Percentiles rank a stretch among this genome's conserved stretches.
These are phyloP conservation scores for Charadrius vociferus DNA, from an alignment of 2,113 vertebrate species.

Conservation along the genomic window DNA sequence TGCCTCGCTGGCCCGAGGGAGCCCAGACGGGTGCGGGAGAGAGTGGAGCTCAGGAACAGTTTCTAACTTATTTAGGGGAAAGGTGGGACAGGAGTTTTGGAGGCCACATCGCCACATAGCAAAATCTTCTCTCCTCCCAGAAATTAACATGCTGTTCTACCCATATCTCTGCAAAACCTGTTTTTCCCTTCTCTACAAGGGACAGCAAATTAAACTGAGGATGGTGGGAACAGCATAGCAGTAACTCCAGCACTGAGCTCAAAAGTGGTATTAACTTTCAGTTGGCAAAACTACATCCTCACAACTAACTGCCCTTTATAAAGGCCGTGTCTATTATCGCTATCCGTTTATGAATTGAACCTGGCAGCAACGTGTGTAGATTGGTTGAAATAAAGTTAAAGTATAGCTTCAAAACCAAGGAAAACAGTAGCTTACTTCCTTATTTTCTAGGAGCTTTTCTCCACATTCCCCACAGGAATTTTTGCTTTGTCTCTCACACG, in stretches of 20 bases:
- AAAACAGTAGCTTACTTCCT: background rate
- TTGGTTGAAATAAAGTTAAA: background rate
- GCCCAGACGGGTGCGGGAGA: accelerated
- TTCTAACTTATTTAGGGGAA: background rate
- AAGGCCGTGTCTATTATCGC: background rate
- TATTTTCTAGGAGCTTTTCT: background rate
- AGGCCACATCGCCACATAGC: background rate
- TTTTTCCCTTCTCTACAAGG: background rate
- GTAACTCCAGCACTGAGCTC: background rate
- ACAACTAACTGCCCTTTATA: background rate
- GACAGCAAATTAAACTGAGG: background rate
- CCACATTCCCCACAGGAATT: background rate
- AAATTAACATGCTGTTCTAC: background rate
- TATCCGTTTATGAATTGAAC: background rate
- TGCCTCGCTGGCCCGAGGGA: accelerated
- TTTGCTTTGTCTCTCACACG: background rate
- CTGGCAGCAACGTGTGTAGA: background rate
- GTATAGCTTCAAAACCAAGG: background rate
- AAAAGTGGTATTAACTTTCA: background rate
- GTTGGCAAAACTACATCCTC: background rate
- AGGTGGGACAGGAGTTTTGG: background rate
- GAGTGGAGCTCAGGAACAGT: background rate
- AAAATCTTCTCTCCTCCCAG: background rate
- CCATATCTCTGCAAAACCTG: background rate
- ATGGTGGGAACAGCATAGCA: background rate